Evolutionary conservation across 2,797 vertebrate species (phyloP), one percentile per base, ranked within the genome.

Genomic region (Clamator glandarius): DNA sequence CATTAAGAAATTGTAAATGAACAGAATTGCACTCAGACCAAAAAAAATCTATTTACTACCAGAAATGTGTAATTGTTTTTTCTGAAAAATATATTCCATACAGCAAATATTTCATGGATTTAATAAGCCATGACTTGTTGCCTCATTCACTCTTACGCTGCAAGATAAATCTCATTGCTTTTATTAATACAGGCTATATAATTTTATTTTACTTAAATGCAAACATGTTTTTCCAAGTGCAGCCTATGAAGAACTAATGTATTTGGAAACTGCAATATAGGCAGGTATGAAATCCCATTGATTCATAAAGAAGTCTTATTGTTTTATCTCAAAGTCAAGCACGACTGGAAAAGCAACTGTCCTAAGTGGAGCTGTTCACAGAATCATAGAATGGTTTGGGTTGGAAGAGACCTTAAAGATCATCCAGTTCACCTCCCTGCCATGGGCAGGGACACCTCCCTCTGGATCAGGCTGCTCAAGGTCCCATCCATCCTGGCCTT

Each of bases 131-230:
- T 19, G 52, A 44, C 25, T 39, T 76, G 28, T 69, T 82, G 21
- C 7, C 16, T 25, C 2, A 0, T 62, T 66, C 26, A 59, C 26
- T 15, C 9, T 70, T 44, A n/a, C 0, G 4, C 46, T 62, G 66
- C n/a, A 68, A 61, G 51, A 62, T 46, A 68, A 58, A 75, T 42
- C 24, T 72, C 35, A 51, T 23, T 68, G 58, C 21, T 88, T 10
- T 70, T 67, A n/a, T 61, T 86, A 42, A 46, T n/a, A 59, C 17
- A 33, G 11, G 18, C 23, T 36, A 11, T 36, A 17, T 14, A 20
- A 39, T 55, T 82, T 51, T n/a, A 72, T 51, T 50, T 42, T 58
- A 54, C 29, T 29, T 68, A 52, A 83, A 42, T 8, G 24, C 35
- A 58, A 84, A 28, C 6, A 1, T 14, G 59, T 69, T 84, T 77